Evolutionary conservation across 2,113 vertebrate genomes (phyloP).

Genomic region (Coptodon bakossiorum): DNA sequence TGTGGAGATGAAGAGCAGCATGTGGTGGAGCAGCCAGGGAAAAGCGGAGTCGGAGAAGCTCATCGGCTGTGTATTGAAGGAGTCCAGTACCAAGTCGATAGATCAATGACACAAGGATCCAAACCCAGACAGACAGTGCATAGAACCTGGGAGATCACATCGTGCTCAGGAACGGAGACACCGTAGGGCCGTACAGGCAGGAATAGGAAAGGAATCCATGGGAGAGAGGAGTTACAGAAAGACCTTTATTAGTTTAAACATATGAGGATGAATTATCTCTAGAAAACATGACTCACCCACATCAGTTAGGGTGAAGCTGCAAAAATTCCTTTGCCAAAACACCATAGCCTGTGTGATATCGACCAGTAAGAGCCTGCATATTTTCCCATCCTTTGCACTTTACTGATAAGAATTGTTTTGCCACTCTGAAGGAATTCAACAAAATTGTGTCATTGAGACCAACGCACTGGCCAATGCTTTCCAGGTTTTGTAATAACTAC

Average conservation of each 20-base stretch:
- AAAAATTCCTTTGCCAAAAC: background rate
- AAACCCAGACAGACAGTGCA: background rate
- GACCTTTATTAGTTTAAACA: background rate
- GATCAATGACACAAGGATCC: background rate
- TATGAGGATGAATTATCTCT: background rate
- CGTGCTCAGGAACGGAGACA: background rate
- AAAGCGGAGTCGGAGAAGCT: background rate
- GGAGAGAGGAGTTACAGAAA: background rate
- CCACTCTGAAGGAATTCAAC: background rate
- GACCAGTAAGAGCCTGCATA: background rate
- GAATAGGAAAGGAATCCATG: background rate
- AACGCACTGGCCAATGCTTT: background rate
- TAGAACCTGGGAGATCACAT: background rate
- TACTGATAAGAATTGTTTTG: background rate
- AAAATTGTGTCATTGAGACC: background rate
- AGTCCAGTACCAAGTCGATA: background rate
- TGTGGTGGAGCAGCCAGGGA: background rate
- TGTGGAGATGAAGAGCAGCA: background rate
- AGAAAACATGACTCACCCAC: background rate
- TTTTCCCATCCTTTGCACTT: background rate
- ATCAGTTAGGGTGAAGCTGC: background rate
- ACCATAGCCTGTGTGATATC: background rate
- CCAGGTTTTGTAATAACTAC: background rate
- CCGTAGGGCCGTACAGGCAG: background rate
- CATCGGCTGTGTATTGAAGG: background rate